Conservation (phyloP, 2,113 vertebrate genomes). For the Excalfactoria chinensis region DNA sequence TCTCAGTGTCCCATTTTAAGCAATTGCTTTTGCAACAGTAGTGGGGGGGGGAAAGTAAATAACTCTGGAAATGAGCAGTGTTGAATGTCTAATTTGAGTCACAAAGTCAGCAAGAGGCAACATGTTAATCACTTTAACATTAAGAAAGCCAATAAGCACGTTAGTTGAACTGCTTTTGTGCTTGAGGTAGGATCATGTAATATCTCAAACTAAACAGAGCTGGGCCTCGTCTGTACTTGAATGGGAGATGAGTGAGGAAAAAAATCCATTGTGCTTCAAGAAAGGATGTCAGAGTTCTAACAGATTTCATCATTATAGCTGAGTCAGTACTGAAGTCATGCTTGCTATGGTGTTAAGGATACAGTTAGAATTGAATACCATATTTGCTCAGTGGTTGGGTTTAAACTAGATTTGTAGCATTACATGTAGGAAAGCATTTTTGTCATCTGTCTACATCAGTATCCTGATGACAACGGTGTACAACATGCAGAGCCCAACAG, state of each 20-base stretch:
- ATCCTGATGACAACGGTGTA: not conserved
- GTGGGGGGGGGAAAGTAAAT: not conserved
- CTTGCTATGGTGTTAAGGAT: not conserved
- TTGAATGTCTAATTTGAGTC: conserved; percentile 35
- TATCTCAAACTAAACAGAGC: not conserved
- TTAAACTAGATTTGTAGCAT: not conserved
- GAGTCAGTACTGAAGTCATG: not conserved
- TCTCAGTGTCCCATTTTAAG: not conserved
- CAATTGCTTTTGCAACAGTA: not conserved
- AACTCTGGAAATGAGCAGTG: not conserved
- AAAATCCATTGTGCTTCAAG: not conserved
- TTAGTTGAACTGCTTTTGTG: conserved; percentile 17
- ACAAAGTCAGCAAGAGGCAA: conserved; percentile 53
- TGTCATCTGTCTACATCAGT: not conserved
- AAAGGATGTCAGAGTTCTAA: not conserved
- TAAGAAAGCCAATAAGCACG: not conserved
- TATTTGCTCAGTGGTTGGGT: not conserved
- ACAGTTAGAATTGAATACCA: not conserved
- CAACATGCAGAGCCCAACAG: not conserved
- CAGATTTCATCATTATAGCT: not conserved
- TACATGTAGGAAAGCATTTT: not conserved
- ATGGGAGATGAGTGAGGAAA: conserved; percentile 12
- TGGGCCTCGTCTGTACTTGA: conserved; percentile 44
- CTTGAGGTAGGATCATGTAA: not conserved
- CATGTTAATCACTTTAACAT: not conserved